phyloP scores from a whole-genome alignment of 2,797 vertebrate genomes.

The Poecilia picta region DNA sequence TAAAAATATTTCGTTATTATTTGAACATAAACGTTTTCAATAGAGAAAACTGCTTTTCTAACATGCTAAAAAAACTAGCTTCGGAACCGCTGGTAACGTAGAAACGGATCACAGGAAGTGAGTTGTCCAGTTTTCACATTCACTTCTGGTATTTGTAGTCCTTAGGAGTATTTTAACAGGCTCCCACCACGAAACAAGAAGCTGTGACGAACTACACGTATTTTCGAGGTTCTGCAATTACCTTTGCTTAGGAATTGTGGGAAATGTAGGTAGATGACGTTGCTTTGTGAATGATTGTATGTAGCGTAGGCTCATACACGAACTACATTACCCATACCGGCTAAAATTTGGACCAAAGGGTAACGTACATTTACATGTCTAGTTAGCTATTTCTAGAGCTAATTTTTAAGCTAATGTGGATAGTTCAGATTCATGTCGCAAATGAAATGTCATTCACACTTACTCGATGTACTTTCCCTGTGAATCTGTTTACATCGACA shows the following conservation, averaged over 20 bases:
- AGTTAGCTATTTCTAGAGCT: constrained; percentile 44
- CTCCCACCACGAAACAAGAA: fast-evolving
- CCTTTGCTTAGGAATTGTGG: constrained; percentile 19
- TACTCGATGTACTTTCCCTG: neutral
- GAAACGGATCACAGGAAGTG: constrained; percentile 78
- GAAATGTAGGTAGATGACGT: constrained; percentile 50
- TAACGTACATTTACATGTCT: constrained; percentile 45
- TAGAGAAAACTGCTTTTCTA: constrained; percentile 31
- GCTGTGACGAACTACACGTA: constrained; percentile 61
- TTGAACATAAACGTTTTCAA: neutral
- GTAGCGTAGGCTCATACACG: neutral
- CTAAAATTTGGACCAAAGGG: constrained; percentile 59
- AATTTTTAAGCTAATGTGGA: constrained; percentile 43
- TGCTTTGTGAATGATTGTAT: fast-evolving
- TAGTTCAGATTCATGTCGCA: constrained; percentile 7
- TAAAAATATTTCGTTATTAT: neutral
- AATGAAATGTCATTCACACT: neutral
- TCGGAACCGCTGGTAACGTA: constrained; percentile 34
- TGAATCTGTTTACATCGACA: neutral
- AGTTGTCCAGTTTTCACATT: constrained; percentile 76
- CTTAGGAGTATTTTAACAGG: fast-evolving
- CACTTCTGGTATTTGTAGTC: constrained; percentile 78
- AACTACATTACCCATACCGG: constrained; percentile 74
- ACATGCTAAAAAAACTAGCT: constrained; percentile 54
- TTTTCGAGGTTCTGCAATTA: neutral